Conservation (phyloP, 2,113 vertebrate genomes). For the Cettia cetti region DNA sequence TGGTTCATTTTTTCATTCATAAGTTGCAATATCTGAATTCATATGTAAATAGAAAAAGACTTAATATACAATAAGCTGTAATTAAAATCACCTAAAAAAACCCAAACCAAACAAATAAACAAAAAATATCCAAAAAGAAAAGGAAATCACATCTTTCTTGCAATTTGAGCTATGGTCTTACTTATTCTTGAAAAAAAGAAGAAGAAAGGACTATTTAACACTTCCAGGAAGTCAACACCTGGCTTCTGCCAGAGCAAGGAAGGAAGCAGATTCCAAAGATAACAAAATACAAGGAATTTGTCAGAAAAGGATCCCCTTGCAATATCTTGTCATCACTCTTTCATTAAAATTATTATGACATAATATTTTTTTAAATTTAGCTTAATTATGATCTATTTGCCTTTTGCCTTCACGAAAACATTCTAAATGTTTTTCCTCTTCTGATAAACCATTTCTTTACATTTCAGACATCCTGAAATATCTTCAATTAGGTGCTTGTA, state of each 20-base stretch:
- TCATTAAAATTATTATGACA: background rate
- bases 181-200: background rate
- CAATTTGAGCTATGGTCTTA: background rate
- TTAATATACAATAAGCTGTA: background rate
- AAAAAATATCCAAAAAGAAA: background rate
- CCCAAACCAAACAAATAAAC: background rate
- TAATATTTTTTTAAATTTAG: background rate
- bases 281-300: background rate
- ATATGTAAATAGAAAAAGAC: background rate
- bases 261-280: slow-evolving; percentile 32
- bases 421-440: background rate
- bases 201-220: background rate
- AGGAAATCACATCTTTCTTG: background rate
- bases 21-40: background rate
- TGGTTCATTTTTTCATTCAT: background rate
- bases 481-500: background rate
- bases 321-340: background rate
- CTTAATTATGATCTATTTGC: background rate
- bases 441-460: background rate
- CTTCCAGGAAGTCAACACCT: background rate
- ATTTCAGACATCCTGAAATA: background rate
- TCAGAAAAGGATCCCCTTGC: background rate
- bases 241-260: background rate
- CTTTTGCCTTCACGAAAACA: background rate
- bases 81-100: background rate